Evolutionary conservation across 1,140 invertebrate species (phyloP), one percentile per base, ranked within the genome.

Genomic region (Drosophila quadrilineata): DNA sequence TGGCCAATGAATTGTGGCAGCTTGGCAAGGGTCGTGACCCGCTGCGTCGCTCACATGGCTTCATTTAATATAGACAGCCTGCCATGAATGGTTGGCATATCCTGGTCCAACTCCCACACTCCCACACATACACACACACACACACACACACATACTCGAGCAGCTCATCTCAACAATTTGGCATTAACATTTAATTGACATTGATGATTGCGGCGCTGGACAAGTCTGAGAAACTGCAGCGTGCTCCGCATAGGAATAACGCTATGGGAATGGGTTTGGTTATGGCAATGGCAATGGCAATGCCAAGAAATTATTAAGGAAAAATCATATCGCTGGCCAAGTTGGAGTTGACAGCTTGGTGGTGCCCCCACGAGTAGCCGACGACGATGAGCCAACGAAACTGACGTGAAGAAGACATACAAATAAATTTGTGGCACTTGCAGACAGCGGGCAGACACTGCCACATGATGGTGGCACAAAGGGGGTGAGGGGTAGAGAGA

Each of bases 381-480:
- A 43, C 62, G n/a, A n/a, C n/a, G n/a, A n/a, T n/a, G n/a, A 65
- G 21, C 12, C 3, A 19, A 16, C n/a, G n/a, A n/a, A n/a, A n/a
- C 43, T 65, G 72, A 82, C 69, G 40, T 75, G 76, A 82, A 76
- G 77, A 84, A 82, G 76, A 82, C 77, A 58, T 82, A 77, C 64
- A 71, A 76, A 82, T 82, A 84, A 82, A 82, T 82, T 84, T 82
- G 52, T 84, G 76, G 73, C 77, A 82, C 65, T 70, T 70, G 77
- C 64, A 84, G 76, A 82, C 76, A 82, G 59, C 46, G 26, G 38
- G 75, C 65, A 71, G 75, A 74, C 75, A 79, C 62, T 19, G 8
- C 6, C 5, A 28, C n/a, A n/a, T n/a, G n/a, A n/a, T n/a, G n/a
- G 22, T 2, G 3, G 24, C 26, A n/a, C 28, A 36, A 8, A 22